Evolutionary conservation across 2,888 invertebrate genomes (phyloP), one percentile per base, ranked within the genome.

Genomic region (Lepidochrysops patricia): DNA sequence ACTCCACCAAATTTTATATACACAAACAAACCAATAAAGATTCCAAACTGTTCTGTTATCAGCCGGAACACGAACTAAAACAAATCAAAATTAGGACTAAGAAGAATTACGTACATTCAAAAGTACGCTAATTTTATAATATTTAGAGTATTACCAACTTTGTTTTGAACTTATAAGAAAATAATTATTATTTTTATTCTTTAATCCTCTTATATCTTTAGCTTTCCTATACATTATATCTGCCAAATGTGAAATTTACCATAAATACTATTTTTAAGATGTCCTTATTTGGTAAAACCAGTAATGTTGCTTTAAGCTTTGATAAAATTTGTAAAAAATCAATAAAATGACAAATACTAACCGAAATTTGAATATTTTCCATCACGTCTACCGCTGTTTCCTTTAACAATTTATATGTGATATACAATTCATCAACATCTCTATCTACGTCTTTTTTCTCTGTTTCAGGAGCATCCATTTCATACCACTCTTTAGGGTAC

Each of bases 401-500:
- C 2, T 1, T 9, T 7, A 52, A 19, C 13, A 3, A 4, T 29
- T 15, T 13, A 15, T 52, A 52, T 15, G 15, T 3, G 2, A 29
- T 9, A 26, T 29, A 27, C 27, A 29, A 15, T 13, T 52, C 29
- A 0, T 9, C 9, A 9, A 52, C 15, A 15, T 27, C 13, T 52
- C 7, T 52, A 5, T 29, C 13, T 52, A 27, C 7, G 7, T 27
- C 27, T 0, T 6, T 27, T 29, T 52, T 15, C 5, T 27, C 27
- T 0, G 13, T 27, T 29, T 52, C 9, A 26, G 15, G 13, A 27
- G 5, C 15, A 1, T 27, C n/a, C 4, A 25, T 25, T 25, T 49
- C 52, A 27, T 27, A 15, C 52, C 52, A 52, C 6, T 52, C 52
- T 13, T 29, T 52, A 15, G 52, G 52, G 13, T 52, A 52, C 13